Evolutionary conservation across 2,113 vertebrate species (phyloP).

Genomic region (Ceyx margarethae): DNA sequence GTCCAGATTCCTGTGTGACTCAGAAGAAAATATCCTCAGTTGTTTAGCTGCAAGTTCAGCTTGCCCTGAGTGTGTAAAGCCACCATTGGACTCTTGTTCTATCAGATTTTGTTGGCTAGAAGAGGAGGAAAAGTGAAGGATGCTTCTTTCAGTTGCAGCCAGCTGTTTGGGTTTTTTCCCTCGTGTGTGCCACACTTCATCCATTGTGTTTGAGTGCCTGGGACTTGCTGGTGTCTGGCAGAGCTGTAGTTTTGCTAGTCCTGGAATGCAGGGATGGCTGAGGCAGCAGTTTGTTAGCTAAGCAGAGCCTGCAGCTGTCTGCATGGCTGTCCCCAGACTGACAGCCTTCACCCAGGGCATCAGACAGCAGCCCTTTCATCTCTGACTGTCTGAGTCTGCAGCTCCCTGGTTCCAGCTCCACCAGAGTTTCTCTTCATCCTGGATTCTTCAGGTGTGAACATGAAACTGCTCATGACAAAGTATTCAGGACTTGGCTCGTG

Average conservation of each 20-base stretch:
- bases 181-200: not conserved
- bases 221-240: not conserved
- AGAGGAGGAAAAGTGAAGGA: not conserved
- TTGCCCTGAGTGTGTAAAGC: not conserved
- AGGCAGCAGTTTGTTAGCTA: not conserved
- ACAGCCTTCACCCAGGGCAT: not conserved
- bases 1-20: not conserved
- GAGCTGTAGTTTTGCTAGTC: not conserved
- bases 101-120: too few species aligned
- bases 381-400: not conserved
- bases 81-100: not conserved
- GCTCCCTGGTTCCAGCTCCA: not conserved
- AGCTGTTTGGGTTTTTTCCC: not conserved
- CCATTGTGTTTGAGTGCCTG: not conserved
- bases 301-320: not conserved
- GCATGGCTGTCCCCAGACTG: not conserved
- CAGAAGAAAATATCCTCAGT: not conserved
- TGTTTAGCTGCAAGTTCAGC: not conserved
- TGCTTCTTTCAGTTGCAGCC: not conserved
- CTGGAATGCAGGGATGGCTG: not conserved
- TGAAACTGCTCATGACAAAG: not conserved
- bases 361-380: not conserved
- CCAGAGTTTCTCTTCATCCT: not conserved
- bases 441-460: not conserved
- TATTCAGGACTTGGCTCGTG: not conserved